phyloP scores from a whole-genome alignment of 2,797 vertebrate genomes.

The Pteronotus mesoamericanus region DNA sequence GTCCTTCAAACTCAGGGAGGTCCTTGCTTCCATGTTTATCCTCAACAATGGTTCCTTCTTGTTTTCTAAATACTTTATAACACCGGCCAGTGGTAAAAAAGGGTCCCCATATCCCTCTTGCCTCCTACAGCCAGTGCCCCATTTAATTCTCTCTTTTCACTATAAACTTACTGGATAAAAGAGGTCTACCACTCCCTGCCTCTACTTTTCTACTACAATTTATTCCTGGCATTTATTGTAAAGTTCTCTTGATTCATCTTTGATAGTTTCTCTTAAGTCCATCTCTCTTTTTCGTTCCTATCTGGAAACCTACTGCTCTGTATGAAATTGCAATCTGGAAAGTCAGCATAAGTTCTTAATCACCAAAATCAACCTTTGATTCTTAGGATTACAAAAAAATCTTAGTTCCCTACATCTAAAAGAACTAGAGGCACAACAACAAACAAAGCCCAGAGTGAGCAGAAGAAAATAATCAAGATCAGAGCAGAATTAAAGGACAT shows the following conservation, averaged over 20 bases:
- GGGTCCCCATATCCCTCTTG: background rate
- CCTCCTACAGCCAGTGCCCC: background rate
- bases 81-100: background rate
- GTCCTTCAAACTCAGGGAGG: background rate
- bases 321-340: background rate
- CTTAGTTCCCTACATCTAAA: background rate
- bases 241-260: background rate
- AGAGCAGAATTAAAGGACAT: background rate
- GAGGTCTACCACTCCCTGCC: background rate
- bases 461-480: background rate
- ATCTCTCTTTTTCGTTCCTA: background rate
- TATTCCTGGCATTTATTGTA: background rate
- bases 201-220: background rate
- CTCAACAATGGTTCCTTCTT: background rate
- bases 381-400: background rate
- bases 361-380: background rate
- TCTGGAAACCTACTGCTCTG: background rate
- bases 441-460: background rate
- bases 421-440: background rate
- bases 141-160: background rate
- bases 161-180: background rate
- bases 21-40: background rate
- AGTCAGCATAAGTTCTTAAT: slow-evolving; percentile 10
- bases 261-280: background rate
- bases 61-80: background rate